A percentile compares a stretch with the other conserved stretches of the same genome.
These are phyloP conservation scores for Carposina sasakii DNA, from an alignment of 1,140 invertebrate species.

Conservation along the genomic window DNA sequence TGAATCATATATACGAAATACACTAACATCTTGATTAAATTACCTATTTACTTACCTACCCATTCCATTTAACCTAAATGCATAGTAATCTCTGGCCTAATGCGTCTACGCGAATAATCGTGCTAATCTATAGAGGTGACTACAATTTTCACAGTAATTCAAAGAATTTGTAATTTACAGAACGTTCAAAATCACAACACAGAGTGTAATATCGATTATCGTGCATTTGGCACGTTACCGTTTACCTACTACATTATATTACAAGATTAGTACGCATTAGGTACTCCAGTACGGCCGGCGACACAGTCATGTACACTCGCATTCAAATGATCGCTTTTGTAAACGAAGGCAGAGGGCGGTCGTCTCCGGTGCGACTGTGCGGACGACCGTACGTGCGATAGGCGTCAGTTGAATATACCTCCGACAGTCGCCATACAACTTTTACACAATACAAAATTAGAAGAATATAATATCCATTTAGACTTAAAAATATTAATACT, in stretches of 20 bases:
- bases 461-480: constrained; percentile 71
- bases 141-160: constrained; percentile 64
- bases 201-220: constrained; percentile 71
- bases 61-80: constrained; percentile 60
- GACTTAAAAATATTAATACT: constrained; percentile 66
- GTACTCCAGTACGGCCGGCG: too few relatives aligned
- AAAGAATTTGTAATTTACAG: constrained; percentile 70
- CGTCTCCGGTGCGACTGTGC: too few relatives aligned
- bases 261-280: constrained; percentile 56
- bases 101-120: constrained; percentile 69
- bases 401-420: too few relatives aligned
- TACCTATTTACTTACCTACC: too few relatives aligned
- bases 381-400: too few relatives aligned
- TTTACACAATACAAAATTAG: constrained; percentile 66
- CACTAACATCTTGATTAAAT: constrained; percentile 55
- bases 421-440: constrained; percentile 23
- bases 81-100: constrained; percentile 60
- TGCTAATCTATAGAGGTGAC: constrained; percentile 69
- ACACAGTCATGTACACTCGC: too few relatives aligned
- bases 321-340: too few relatives aligned
- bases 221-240: constrained; percentile 56
- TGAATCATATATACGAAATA: constrained; percentile 60
- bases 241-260: constrained; percentile 55
- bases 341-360: too few relatives aligned
- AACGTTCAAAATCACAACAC: constrained; percentile 72